Percentiles rank a stretch among this genome's conserved stretches.
Conservation (phyloP, 2,888 invertebrate species). For the Amiota minor region DNA sequence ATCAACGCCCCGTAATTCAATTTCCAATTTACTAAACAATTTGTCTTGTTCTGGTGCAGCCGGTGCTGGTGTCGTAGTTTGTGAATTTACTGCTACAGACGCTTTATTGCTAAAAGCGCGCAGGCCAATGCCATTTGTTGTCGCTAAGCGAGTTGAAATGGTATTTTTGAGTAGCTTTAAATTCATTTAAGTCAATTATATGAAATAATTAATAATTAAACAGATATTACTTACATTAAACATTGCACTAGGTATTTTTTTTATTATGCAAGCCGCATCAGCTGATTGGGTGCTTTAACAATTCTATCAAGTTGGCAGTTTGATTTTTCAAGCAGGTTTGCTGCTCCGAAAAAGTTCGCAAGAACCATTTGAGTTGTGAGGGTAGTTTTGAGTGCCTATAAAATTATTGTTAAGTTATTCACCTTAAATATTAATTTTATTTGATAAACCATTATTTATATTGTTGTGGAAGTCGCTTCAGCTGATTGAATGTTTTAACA, state of each 20-base stretch:
- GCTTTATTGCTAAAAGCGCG: constrained; percentile 38
- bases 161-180: constrained; percentile 42
- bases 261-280: constrained; percentile 44
- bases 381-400: too few relatives aligned
- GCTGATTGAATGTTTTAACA: constrained; percentile 27
- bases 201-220: constrained; percentile 8
- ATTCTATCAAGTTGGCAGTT: constrained; percentile 13
- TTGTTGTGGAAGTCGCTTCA: constrained; percentile 44
- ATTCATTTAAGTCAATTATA: constrained; percentile 2
- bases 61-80: neutral
- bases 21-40: constrained; percentile 85
- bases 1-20: constrained; percentile 92
- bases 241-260: constrained; percentile 26
- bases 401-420: too few relatives aligned
- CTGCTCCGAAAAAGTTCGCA: neutral
- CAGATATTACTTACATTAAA: constrained; percentile 12
- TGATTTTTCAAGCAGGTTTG: neutral
- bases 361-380: neutral
- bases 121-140: constrained; percentile 2
- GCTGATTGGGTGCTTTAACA: constrained; percentile 27
- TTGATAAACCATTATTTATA: too few relatives aligned
- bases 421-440: too few relatives aligned
- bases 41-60: constrained; percentile 76
- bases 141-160: constrained; percentile 25
- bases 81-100: constrained; percentile 3